Evolutionary conservation across 2,113 vertebrate genomes (phyloP), one percentile per base, ranked within the genome.

Genomic region (Delphinus delphis): DNA sequence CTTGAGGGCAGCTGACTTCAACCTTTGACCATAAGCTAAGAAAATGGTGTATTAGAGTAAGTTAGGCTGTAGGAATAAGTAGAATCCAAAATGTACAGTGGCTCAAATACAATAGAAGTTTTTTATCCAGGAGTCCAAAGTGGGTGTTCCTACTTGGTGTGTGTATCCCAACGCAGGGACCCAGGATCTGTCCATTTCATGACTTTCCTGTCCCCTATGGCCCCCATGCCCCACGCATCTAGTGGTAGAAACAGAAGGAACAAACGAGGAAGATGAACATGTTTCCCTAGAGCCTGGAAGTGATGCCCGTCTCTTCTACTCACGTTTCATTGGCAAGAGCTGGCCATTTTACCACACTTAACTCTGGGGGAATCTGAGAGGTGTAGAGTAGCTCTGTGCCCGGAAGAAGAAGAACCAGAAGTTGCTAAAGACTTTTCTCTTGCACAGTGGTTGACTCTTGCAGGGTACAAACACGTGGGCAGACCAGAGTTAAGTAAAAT

Each of bases 251-350:
- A 60, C 33, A 26, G 8, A 60, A 44, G 23, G 23, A 25, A 13
- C 2, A 1, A 10, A 12, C 20, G 13, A 9, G n/a, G 73, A 53
- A 60, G 62, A 12, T 28, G 8, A 2, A 12, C 1, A 0, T 2
- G 6, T n/a, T 23, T 68, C 62, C 47, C 77, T 38, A 10, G 36
- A 62, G 3, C 41, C 55, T 6, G 15, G 9, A 11, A 62, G 47
- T 31, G 13, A n/a, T 15, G 2, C 31, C 2, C 10, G 0, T 41
- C 7, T 4, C 18, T 21, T 50, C 88, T 25, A 10, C 10, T 74
- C 81, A 10, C 3, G 15, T 18, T 13, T 28, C 55, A 36, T 36
- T 20, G 67, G 23, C 65, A 80, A 68, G 20, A 73, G 6, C 28
- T 47, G 53, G 21, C n/a, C 60, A 2, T 73, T 83, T 26, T 36